A percentile compares a stretch with the other conserved stretches of the same genome.
Evolutionary conservation across 2,797 vertebrate genomes (phyloP).

Genomic region (Furcifer pardalis): DNA sequence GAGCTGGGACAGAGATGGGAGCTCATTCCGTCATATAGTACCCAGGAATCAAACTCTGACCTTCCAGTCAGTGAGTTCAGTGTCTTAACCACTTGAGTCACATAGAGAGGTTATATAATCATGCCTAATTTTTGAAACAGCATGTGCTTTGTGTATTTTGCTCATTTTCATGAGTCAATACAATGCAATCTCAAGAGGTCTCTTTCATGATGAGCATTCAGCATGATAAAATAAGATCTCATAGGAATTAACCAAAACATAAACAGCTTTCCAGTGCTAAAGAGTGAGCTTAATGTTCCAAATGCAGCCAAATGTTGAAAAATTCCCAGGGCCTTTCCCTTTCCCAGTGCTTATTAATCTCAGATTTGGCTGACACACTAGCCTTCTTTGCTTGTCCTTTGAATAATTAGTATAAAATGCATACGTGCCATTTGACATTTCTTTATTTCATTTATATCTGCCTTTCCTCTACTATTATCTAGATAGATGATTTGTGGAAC

Average conservation of each 20-base stretch:
- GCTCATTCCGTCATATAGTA: too few species aligned
- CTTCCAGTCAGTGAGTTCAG: too few species aligned
- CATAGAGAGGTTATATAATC: conserved; percentile 6
- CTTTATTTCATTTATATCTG: neutral
- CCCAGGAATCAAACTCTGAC: too few species aligned
- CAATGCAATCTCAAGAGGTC: neutral
- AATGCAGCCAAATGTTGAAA: neutral
- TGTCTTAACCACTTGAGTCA: too few species aligned
- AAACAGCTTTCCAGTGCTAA: neutral
- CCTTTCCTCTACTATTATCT: neutral
- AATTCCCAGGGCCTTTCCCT: neutral
- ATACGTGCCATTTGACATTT: neutral
- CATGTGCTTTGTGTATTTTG: neutral
- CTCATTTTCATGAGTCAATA: conserved; percentile 2
- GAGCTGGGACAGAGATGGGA: too few species aligned
- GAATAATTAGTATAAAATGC: neutral
- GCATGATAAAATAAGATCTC: conserved; percentile 12
- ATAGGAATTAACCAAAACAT: conserved; percentile 6
- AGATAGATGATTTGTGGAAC: too few species aligned
- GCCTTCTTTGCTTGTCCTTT: neutral
- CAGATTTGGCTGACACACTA: neutral
- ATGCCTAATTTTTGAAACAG: neutral
- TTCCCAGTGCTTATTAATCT: neutral
- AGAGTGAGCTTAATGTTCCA: neutral
- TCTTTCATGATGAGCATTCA: conserved; percentile 13